Evolutionary conservation across 2,888 invertebrate species (phyloP).

Genomic region (Smittia sp.): DNA sequence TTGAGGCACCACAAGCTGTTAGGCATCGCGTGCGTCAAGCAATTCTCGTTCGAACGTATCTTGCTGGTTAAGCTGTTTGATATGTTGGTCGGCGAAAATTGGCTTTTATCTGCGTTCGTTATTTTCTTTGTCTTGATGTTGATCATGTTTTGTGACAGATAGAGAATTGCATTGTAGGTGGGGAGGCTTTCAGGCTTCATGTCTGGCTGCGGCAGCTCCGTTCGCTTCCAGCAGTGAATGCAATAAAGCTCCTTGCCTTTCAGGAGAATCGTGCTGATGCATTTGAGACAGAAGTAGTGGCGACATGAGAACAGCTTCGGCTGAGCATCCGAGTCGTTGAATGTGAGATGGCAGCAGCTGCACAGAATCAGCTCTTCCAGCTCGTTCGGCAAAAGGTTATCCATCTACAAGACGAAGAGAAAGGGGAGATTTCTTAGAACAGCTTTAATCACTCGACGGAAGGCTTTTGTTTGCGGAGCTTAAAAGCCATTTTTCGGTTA

Average conservation of each 20-base stretch:
- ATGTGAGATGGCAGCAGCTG: constrained; percentile 72
- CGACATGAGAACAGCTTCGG: constrained; percentile 73
- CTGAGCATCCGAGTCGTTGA: constrained; percentile 69
- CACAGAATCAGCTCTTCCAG: constrained; percentile 73
- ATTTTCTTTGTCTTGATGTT: constrained; percentile 53
- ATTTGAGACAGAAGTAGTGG: constrained; percentile 74
- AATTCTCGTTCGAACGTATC: constrained; percentile 57
- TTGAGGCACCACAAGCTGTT: constrained; percentile 68
- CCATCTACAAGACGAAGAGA: constrained; percentile 54
- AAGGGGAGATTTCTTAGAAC: not conserved
- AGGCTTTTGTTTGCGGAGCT: not conserved
- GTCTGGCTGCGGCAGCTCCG: constrained; percentile 63
- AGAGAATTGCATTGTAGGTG: constrained; percentile 66
- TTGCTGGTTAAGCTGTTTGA: constrained; percentile 43
- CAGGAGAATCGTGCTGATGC: constrained; percentile 66
- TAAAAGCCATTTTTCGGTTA: not conserved
- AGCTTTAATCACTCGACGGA: not conserved
- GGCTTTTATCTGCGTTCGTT: constrained; percentile 43
- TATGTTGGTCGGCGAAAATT: constrained; percentile 46
- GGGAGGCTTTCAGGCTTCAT: constrained; percentile 66
- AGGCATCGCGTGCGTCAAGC: constrained; percentile 71
- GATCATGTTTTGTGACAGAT: constrained; percentile 63
- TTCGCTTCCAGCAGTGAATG: constrained; percentile 72
- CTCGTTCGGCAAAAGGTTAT: constrained; percentile 63
- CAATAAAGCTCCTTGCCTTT: constrained; percentile 69